Base-by-base conservation (phyloP, 2,888 invertebrate genomes). In the Pseudococcus longispinus region DNA sequence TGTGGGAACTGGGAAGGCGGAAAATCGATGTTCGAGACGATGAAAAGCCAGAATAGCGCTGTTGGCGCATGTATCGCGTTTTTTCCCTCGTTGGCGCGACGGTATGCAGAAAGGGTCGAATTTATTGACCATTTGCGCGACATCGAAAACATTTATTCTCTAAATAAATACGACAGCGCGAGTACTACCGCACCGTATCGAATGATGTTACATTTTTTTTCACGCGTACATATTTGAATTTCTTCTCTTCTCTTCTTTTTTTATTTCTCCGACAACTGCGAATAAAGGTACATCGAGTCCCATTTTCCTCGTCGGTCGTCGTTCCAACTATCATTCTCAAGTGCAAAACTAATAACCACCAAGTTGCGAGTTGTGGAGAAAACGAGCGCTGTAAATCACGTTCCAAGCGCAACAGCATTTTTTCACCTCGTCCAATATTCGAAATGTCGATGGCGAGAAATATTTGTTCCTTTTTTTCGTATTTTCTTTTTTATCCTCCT, bases 101-200 rank as follows among this genome's bases (percentile, higher is more conserved):
- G 84, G n/a, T 80, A 80, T 60, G 84, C 32, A 55, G 84, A 84
- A 84, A 84, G 84, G 84, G 84, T 84, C 84, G 51, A 55, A 84
- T 84, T 84, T 84, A 84, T 84, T 84, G 84, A 84, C 84, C 84
- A 84, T 84, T 84, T 60, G 84, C 60, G 84, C 84, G 84, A 80
- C 77, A 80, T 80, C 77, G 77, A 80, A 80, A 80, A 80, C 77
- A 80, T 80, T 80, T 80, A 80, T 80, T 80, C 26, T 11, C 20
- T n/a, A 80, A 80, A 80, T 80, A 80, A 80, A 80, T 80, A 42
- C 77, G 26, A 70, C 29, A 60, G 60, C 20, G 20, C 60, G 60
- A 60, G 23, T 23, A 60, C 60, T 23, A 60, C 20, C 20, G 1
- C 23, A 60, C 60, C 70, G 29, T 70, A 18, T 65, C 77, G 77